phyloP scores from a whole-genome alignment of 2,113 vertebrate genomes.

The Sinocyclocheilus grahami region DNA sequence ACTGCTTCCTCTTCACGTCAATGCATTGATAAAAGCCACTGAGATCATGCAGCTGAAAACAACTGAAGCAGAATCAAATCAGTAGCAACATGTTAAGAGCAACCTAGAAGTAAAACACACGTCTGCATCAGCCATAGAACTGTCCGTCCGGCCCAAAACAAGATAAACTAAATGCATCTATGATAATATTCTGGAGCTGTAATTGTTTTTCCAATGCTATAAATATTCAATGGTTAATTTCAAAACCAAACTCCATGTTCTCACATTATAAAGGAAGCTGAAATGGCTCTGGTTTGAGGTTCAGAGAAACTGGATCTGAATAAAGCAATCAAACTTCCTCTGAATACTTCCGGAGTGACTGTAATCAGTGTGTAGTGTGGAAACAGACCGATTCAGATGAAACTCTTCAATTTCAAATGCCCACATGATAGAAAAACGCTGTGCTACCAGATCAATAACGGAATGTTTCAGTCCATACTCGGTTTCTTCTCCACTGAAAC shows the following conservation, averaged over 20 bases:
- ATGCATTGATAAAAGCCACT: neutral
- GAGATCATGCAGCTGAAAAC: neutral
- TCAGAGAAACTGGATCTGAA: neutral
- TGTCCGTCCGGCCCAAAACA: neutral
- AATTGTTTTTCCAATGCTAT: neutral
- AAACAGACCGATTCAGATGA: neutral
- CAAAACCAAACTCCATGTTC: constrained; percentile 28
- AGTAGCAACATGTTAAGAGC: neutral
- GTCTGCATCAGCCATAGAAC: neutral
- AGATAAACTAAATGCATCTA: too few relatives aligned
- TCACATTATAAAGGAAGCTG: constrained; percentile 20
- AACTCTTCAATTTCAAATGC: neutral
- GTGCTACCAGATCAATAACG: neutral
- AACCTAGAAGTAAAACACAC: neutral
- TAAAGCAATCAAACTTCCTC: neutral
- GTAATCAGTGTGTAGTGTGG: constrained; percentile 10
- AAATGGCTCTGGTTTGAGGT: neutral
- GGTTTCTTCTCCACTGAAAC: neutral
- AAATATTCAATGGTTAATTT: constrained; percentile 2
- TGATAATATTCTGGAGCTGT: neutral
- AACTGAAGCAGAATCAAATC: constrained; percentile 1
- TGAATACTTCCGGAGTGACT: neutral
- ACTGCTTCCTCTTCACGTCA: neutral
- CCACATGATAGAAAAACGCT: neutral
- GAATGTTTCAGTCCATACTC: neutral